Percentiles rank a stretch among this genome's conserved stretches.
phyloP scores from a whole-genome alignment of 2,888 invertebrate species.

The Campopleginae sp. region DNA sequence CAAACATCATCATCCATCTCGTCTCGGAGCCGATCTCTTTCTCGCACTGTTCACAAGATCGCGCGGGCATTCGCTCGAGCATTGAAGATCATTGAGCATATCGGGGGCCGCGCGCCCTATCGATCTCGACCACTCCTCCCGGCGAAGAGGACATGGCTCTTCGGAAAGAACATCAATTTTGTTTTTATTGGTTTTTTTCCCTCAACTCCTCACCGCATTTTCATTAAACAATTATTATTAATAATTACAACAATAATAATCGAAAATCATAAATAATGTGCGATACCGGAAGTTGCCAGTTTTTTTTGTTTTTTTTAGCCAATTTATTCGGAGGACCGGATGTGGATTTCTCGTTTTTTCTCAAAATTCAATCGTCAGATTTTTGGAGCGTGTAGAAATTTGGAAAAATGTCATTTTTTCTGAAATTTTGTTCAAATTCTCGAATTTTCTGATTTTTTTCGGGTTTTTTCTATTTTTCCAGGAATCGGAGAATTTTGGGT shows the following conservation, averaged over 20 bases:
- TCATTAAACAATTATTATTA: slow-evolving; percentile 71
- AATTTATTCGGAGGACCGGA: slow-evolving; percentile 3
- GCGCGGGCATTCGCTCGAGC: slow-evolving; percentile 68
- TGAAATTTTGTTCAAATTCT: too few relatives aligned
- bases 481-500: neutral
- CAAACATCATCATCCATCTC: slow-evolving; percentile 17
- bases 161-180: slow-evolving; percentile 85
- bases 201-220: slow-evolving; percentile 76
- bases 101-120: slow-evolving; percentile 81
- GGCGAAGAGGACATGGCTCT: slow-evolving; percentile 84
- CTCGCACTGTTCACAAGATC: slow-evolving; percentile 79
- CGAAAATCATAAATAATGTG: slow-evolving; percentile 17
- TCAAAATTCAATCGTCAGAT: neutral
- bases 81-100: slow-evolving; percentile 78
- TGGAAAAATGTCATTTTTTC: too few relatives aligned
- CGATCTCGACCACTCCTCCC: slow-evolving; percentile 82
- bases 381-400: neutral
- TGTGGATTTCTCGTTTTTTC: neutral
- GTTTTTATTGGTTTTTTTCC: slow-evolving; percentile 59
- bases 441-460: neutral
- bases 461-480: neutral
- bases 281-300: slow-evolving; percentile 1
- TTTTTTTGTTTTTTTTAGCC: neutral
- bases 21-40: slow-evolving; percentile 70
- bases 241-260: slow-evolving; percentile 48